phyloP scores from a whole-genome alignment of 2,113 vertebrate species.

The Uropsilus gracilis region DNA sequence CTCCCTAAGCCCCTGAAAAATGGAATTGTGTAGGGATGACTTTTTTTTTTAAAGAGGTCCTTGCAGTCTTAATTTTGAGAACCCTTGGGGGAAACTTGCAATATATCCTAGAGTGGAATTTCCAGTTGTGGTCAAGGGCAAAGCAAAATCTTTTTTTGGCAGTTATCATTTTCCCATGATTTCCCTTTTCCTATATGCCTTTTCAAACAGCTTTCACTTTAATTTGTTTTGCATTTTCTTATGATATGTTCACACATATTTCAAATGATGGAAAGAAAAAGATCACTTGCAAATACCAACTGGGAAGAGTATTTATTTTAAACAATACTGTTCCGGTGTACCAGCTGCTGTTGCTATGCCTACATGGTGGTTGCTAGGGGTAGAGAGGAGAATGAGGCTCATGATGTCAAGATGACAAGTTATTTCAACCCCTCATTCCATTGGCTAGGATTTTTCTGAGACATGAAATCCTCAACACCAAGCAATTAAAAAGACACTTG shows the following conservation, averaged over 20 bases:
- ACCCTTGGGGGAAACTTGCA: neutral
- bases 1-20: neutral
- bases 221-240: slow-evolving; percentile 53
- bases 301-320: slow-evolving; percentile 65
- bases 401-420: slow-evolving; percentile 22
- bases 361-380: slow-evolving; percentile 35
- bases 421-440: neutral
- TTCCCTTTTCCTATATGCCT: slow-evolving; percentile 3
- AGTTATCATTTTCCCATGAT: neutral
- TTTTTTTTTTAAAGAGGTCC: neutral
- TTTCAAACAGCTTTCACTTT: slow-evolving; percentile 27
- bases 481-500: slow-evolving; percentile 7
- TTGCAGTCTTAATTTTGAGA: slow-evolving; percentile 23
- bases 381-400: neutral
- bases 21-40: neutral
- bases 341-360: slow-evolving; percentile 58
- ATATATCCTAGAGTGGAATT: neutral
- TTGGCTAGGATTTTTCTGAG: slow-evolving; percentile 9
- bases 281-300: slow-evolving; percentile 70
- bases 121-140: neutral
- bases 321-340: slow-evolving; percentile 56
- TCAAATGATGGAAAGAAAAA: slow-evolving; percentile 47
- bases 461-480: neutral
- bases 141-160: neutral
- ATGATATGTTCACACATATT: slow-evolving; percentile 38